A percentile compares a stretch with the other conserved stretches of the same genome.
phyloP scores from a whole-genome alignment of 2,888 invertebrate genomes.

The Cenopis cana region DNA sequence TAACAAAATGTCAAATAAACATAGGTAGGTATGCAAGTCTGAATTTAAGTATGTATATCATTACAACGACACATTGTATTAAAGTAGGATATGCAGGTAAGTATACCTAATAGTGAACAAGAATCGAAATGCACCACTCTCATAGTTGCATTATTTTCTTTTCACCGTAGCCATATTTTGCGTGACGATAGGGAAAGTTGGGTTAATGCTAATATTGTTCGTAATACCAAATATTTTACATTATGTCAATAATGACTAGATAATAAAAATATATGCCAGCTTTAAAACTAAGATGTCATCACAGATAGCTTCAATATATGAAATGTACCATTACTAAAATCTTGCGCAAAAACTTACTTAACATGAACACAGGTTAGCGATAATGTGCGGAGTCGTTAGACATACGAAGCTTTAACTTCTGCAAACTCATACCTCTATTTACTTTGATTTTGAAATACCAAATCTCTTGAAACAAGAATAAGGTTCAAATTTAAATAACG shows the following conservation, averaged over 20 bases:
- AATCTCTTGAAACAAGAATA: background rate
- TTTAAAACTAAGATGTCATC: conserved; percentile 18
- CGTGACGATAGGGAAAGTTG: no score
- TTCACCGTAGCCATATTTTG: no score
- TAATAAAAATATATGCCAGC: background rate
- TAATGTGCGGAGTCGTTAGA: conserved; percentile 24
- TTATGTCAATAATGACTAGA: background rate
- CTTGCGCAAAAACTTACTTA: conserved; percentile 28
- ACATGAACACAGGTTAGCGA: conserved; percentile 15
- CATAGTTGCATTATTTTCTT: no score
- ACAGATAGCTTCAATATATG: conserved; percentile 10
- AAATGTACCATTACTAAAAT: conserved; percentile 24
- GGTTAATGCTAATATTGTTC: no score
- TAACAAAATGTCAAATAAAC: no score
- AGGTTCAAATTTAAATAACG: background rate
- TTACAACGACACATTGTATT: no score
- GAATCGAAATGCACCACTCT: no score
- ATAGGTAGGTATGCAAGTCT: no score
- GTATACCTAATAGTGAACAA: no score
- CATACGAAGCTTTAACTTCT: background rate
- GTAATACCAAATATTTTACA: no score
- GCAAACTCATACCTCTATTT: background rate
- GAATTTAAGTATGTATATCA: no score
- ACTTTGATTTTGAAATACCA: background rate
- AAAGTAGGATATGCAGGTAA: no score